Evolutionary conservation across 2,113 vertebrate species (phyloP).

Genomic region (Papio anubis): DNA sequence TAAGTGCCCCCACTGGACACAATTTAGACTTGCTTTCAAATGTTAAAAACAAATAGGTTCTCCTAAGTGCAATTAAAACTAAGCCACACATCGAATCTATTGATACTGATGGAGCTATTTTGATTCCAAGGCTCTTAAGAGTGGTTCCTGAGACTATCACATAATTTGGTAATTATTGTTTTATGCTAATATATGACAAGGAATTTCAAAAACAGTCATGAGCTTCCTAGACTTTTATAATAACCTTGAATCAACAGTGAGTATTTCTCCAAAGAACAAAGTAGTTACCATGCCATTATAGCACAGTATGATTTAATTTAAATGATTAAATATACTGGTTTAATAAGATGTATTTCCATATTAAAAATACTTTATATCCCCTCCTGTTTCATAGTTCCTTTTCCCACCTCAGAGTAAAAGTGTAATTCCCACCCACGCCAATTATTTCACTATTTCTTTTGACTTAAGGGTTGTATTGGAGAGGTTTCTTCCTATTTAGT

Average conservation of each 20-base stretch:
- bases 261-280: conserved; percentile 63
- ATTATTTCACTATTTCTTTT: conserved; percentile 69
- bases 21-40: conserved; percentile 84
- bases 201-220: conserved; percentile 70
- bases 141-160: conserved; percentile 76
- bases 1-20: conserved; percentile 82
- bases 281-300: conserved; percentile 57
- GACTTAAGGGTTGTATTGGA: conserved; percentile 32
- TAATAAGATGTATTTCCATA: conserved; percentile 66
- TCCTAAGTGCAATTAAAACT: conserved; percentile 81
- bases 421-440: conserved; percentile 21
- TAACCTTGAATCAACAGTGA: conserved; percentile 69
- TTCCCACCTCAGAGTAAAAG: conserved; percentile 36
- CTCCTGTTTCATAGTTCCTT: conserved; percentile 8
- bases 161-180: conserved; percentile 77
- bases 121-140: conserved; percentile 79
- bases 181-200: conserved; percentile 74
- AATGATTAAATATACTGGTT: conserved; percentile 70
- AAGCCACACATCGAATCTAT: conserved; percentile 75
- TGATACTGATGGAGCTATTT: conserved; percentile 73
- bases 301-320: conserved; percentile 62
- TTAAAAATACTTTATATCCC: conserved; percentile 55
- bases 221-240: conserved; percentile 68
- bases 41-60: conserved; percentile 83
- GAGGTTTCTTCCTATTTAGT: conserved; percentile 16